Percentiles rank a stretch among this genome's conserved stretches.
Conservation (phyloP, 92 coral and sea anemone genomes). For the Chrysogorgia sp. region DNA sequence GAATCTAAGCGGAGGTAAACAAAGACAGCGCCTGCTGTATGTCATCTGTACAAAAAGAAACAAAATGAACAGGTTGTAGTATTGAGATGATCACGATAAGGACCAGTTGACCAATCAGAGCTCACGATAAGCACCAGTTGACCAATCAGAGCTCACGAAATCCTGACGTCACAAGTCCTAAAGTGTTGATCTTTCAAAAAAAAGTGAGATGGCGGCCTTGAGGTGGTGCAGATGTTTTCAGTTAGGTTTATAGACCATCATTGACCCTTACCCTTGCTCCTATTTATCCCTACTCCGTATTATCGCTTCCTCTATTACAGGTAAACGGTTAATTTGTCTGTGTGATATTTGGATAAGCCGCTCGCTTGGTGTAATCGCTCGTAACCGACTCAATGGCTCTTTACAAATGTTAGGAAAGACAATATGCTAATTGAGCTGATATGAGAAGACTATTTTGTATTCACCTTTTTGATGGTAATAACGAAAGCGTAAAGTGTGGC, state of each 20-base stretch:
- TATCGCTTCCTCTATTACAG: not conserved
- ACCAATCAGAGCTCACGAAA: conserved; percentile 30
- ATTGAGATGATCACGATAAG: conserved; percentile 28
- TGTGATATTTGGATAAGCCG: not conserved
- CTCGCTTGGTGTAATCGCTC: not conserved
- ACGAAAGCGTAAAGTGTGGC: conserved; percentile 27
- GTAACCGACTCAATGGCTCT: conserved; percentile 4
- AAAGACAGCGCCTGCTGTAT: not conserved
- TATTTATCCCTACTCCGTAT: not conserved
- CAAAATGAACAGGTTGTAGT: conserved; percentile 47
- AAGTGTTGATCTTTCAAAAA: conserved; percentile 46
- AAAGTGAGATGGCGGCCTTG: conserved; percentile 40
- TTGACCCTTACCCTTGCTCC: not conserved
- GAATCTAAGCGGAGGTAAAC: no score
- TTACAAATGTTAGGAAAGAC: not conserved
- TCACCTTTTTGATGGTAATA: conserved; percentile 13
- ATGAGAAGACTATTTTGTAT: conserved; percentile 20
- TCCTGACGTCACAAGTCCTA: conserved; percentile 37
- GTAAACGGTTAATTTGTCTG: not conserved
- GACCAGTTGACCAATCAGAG: conserved; percentile 13
- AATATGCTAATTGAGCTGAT: not conserved
- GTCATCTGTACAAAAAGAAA: not conserved
- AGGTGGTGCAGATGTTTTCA: conserved; percentile 35
- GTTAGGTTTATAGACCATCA: not conserved
- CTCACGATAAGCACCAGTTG: not conserved